These are phyloP conservation scores for Paralichthys olivaceus DNA, from an alignment of 2,113 vertebrate genomes.

Conservation along the genomic window DNA sequence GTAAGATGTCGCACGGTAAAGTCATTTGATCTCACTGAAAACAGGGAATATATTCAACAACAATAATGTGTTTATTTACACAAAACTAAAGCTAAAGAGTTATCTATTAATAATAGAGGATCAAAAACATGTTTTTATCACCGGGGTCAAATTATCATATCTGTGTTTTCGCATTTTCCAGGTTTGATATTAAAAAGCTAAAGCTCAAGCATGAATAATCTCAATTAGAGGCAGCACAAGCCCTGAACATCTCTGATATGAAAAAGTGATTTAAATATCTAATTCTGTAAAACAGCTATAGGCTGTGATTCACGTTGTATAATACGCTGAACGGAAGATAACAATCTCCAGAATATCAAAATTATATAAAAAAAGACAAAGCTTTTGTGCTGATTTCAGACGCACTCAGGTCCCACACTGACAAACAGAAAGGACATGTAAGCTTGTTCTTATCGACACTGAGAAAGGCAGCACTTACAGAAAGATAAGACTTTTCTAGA, in stretches of 20 bases:
- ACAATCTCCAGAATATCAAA: slow-evolving; percentile 46
- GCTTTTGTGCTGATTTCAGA: slow-evolving; percentile 35
- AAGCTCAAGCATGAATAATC: slow-evolving; percentile 41
- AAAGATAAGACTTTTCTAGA: slow-evolving; percentile 47
- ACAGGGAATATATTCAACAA: background rate
- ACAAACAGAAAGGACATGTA: slow-evolving; percentile 30
- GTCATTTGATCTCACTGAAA: background rate
- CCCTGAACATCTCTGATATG: slow-evolving; percentile 37
- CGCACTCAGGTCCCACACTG: slow-evolving; percentile 7
- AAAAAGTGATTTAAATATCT: slow-evolving; percentile 40
- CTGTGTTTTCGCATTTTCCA: background rate
- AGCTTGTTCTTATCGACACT: slow-evolving; percentile 44
- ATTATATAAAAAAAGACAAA: slow-evolving; percentile 25
- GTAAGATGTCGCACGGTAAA: background rate
- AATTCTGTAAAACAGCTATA: slow-evolving; percentile 53
- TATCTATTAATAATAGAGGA: too few relatives aligned
- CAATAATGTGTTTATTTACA: too few relatives aligned
- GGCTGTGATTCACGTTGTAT: slow-evolving; percentile 58
- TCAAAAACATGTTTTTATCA: background rate
- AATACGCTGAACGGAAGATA: slow-evolving; percentile 61
- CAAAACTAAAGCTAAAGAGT: too few relatives aligned
- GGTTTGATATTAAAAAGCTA: background rate
- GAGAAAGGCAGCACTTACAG: slow-evolving; percentile 23
- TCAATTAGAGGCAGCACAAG: slow-evolving; percentile 32
- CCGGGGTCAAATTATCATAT: background rate